Evolutionary conservation across 2,113 vertebrate genomes (phyloP).

Genomic region (Melanerpes formicivorus): DNA sequence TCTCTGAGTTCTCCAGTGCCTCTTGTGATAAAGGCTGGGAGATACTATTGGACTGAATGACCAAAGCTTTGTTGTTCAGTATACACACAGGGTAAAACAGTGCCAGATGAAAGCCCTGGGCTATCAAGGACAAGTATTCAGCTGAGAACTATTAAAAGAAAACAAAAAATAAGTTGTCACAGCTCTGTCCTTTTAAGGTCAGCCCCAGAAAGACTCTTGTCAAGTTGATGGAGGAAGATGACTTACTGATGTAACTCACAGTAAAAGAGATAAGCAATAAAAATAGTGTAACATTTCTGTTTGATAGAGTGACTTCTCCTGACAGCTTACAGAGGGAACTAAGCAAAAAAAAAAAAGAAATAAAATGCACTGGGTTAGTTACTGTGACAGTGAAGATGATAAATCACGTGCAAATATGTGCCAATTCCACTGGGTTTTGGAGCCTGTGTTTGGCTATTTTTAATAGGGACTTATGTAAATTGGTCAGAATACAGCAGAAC

Average conservation of each 20-base stretch:
- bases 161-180: conserved; percentile 1
- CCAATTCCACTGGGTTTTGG: background rate
- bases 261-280: conserved; percentile 59
- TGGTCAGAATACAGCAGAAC: background rate
- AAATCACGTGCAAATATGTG: background rate
- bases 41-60: background rate
- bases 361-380: background rate
- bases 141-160: conserved; percentile 11
- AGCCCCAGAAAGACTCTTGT: conserved; percentile 38
- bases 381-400: conserved; percentile 18
- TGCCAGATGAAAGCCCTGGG: background rate
- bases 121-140: conserved; percentile 2
- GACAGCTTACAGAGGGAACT: conserved; percentile 2
- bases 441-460: background rate
- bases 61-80: background rate
- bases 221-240: conserved; percentile 30
- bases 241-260: conserved; percentile 55
- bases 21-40: background rate
- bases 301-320: conserved; percentile 45
- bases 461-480: background rate
- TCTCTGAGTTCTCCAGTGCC: background rate
- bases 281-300: conserved; percentile 51
- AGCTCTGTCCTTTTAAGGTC: conserved; percentile 63
- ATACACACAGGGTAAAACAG: background rate
- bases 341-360: conserved; percentile 37